Conservation (phyloP, 2,888 invertebrate species). For the Hyposoter dolosus region DNA sequence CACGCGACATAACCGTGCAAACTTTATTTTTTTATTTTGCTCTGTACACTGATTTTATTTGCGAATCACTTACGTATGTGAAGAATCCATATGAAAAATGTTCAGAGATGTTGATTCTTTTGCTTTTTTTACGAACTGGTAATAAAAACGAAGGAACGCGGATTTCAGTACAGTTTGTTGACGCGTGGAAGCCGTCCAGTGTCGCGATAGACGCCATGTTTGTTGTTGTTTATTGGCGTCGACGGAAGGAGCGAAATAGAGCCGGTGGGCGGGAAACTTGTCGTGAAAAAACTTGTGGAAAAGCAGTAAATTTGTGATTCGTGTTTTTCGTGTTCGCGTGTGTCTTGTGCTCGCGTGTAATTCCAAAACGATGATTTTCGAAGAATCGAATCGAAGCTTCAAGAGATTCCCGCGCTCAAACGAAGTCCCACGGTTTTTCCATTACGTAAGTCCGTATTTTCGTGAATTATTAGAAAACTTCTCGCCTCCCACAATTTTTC, state of each 20-base stretch:
- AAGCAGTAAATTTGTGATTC: not conserved
- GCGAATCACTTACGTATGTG: not conserved
- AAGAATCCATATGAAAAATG: not conserved
- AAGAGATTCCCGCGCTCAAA: not conserved
- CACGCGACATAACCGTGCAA: slow-evolving; percentile 13
- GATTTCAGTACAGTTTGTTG: not conserved
- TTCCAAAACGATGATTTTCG: not conserved
- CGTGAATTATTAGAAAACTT: not conserved
- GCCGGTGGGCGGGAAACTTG: not conserved
- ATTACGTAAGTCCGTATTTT: not conserved
- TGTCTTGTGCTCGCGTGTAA: not conserved
- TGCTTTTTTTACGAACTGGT: not conserved
- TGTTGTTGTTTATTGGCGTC: not conserved
- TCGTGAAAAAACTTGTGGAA: not conserved
- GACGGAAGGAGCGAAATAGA: not conserved
- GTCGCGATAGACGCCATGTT: not conserved
- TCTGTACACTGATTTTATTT: not conserved
- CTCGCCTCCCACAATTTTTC: not conserved
- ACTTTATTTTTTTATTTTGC: not conserved
- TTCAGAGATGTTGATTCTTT: not conserved
- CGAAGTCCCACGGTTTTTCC: not conserved
- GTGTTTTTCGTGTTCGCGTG: no score
- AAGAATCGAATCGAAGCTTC: not conserved
- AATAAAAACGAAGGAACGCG: not conserved
- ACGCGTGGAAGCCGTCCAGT: no score